Evolutionary conservation across 2,888 invertebrate genomes (phyloP).

Genomic region (Lomographa bimaculata): DNA sequence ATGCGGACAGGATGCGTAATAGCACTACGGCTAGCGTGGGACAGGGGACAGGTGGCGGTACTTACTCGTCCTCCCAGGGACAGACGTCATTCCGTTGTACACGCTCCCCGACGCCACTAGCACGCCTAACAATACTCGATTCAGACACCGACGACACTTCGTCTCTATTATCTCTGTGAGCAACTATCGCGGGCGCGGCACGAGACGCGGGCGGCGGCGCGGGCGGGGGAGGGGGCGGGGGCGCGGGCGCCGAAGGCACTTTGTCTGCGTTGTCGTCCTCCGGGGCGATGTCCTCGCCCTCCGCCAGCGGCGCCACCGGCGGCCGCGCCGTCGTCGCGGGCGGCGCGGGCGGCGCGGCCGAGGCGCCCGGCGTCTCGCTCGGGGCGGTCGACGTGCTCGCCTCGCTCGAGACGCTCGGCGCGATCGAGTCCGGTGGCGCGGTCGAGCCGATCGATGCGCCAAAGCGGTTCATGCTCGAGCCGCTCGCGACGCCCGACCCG

Average conservation of each 20-base stretch:
- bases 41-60: no score
- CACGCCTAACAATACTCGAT: conserved; percentile 73
- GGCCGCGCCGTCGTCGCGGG: not conserved
- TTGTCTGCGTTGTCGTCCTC: conserved; percentile 85
- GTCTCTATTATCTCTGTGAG: conserved; percentile 70
- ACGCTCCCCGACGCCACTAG: conserved; percentile 63
- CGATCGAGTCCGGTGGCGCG: not conserved
- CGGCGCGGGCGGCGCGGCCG: conserved; percentile 1
- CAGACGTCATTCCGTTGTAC: conserved; percentile 91
- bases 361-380: conserved; percentile 1
- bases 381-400: not conserved
- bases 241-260: conserved; percentile 68
- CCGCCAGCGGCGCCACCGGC: conserved; percentile 86
- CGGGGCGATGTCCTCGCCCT: conserved; percentile 87
- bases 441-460: no score
- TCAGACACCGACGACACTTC: conserved; percentile 70
- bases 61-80: conserved; percentile 98
- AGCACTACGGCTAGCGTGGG: no score
- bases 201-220: conserved; percentile 35
- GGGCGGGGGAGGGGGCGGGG: conserved; percentile 24
- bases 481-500: not conserved
- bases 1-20: no score
- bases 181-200: conserved; percentile 55
- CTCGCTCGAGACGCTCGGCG: not conserved
- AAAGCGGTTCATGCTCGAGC: not conserved